Evolutionary conservation across 2,113 vertebrate genomes (phyloP), one percentile per base, ranked within the genome.

Genomic region (Perca fluviatilis): DNA sequence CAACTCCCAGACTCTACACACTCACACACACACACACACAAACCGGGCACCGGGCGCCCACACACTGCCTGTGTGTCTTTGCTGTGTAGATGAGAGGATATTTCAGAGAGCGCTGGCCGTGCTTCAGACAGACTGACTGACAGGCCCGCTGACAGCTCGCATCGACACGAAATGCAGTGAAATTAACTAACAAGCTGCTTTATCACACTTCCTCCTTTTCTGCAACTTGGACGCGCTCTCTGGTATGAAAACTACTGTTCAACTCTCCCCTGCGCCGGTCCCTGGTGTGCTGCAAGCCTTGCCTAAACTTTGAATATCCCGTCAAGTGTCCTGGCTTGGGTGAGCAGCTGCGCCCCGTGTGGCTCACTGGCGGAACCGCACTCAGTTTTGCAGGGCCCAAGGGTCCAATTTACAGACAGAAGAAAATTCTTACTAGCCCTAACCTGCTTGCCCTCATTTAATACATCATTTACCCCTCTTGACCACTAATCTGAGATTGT

Each of bases 251-350:
- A 70, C 47, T 47, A 50, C 70, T 27, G 60, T 25, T 71, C 50
- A 75, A 47, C 80, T 60, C 68, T 60, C 61, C 14, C 12, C 60
- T 69, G 69, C 62, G 23, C 23, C 21, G 68, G 30, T 79, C 64
- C 65, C 70, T 6, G 16, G 27, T 74, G 18, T 60, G 80, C 89
- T 79, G 86, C 86, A 81, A 81, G 74, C 82, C 89, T 83, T 73
- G 91, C 60, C 86, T 86, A 93, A 95, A 95, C 92, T 95, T 95
- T 93, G 68, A 79, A 80, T 82, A 89, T 87, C 88, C 83, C 75
- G 64, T 89, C 56, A 54, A 69, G 71, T 63, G 73, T 83, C 82
- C 78, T 19, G 63, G 53, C 63, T 73, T 77, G 74, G 57, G 50
- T 47, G 85, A 80, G 73, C 87, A 80, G 83, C 77, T 95, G 95